Percentiles rank a stretch among this genome's conserved stretches.
Evolutionary conservation across 2,113 vertebrate genomes (phyloP).

Genomic region (Pomatostomus ruficeps): DNA sequence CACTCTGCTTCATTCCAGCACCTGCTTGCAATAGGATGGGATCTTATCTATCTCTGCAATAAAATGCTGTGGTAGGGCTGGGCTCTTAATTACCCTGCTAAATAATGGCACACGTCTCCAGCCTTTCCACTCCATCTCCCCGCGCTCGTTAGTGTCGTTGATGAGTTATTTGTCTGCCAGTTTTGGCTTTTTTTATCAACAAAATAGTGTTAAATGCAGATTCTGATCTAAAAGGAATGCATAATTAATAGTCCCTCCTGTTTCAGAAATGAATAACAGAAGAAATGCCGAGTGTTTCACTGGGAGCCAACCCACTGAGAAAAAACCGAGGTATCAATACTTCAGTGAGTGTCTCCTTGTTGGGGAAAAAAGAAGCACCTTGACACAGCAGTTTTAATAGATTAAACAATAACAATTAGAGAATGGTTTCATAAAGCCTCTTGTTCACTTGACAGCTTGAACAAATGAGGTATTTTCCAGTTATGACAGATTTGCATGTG

Average conservation of each 20-base stretch:
- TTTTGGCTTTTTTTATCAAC: constrained; percentile 52
- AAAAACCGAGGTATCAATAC: background rate
- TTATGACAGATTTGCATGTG: background rate
- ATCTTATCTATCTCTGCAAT: constrained; percentile 71
- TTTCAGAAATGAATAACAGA: constrained; percentile 19
- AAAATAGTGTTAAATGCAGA: constrained; percentile 31
- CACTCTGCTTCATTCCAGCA: constrained; percentile 60
- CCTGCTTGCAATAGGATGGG: constrained; percentile 63
- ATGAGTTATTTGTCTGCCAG: constrained; percentile 69
- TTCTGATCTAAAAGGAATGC: constrained; percentile 46
- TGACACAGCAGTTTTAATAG: background rate
- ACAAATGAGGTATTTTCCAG: background rate
- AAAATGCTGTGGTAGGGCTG: constrained; percentile 67
- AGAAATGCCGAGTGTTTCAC: background rate
- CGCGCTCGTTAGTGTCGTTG: constrained; percentile 72
- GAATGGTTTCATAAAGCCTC: background rate
- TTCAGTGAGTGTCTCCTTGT: background rate
- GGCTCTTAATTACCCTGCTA: constrained; percentile 73
- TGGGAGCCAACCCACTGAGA: background rate
- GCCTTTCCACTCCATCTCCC: constrained; percentile 72
- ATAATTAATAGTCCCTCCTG: constrained; percentile 42
- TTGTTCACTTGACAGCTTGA: background rate
- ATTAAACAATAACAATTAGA: background rate
- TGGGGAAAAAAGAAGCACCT: background rate
- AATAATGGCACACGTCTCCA: constrained; percentile 75